A percentile compares a stretch with the other conserved stretches of the same genome.
phyloP scores from a whole-genome alignment of 2,113 vertebrate species.

The Rallus limicola region DNA sequence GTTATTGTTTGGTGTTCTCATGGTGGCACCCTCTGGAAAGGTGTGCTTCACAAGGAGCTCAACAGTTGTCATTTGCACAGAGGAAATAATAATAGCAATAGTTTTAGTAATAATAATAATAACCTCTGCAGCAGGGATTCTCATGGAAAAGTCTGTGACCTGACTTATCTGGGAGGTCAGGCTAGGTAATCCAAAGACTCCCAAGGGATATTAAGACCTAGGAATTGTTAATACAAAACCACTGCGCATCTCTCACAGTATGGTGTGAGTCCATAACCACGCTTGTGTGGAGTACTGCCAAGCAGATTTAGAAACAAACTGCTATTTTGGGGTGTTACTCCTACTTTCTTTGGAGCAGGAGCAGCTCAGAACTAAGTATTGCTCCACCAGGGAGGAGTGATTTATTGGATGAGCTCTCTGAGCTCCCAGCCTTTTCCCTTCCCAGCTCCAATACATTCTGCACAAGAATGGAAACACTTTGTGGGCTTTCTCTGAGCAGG shows the following conservation, averaged over 20 bases:
- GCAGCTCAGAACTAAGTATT: not conserved
- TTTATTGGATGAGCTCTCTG: not conserved
- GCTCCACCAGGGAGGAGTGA: not conserved
- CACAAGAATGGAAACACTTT: slow-evolving; percentile 27
- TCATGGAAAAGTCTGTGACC: not conserved
- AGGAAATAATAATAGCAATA: no score
- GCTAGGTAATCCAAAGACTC: not conserved
- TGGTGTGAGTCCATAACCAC: rapidly evolving
- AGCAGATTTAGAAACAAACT: not conserved
- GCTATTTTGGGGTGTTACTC: not conserved
- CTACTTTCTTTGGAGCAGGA: not conserved
- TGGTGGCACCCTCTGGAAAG: not conserved
- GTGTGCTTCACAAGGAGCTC: rapidly evolving
- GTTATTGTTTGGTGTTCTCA: not conserved
- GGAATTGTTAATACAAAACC: not conserved
- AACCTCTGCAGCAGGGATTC: not conserved
- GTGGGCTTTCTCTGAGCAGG: slow-evolving; percentile 41
- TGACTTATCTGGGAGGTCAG: not conserved
- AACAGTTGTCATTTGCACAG: not conserved
- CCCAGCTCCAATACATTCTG: not conserved
- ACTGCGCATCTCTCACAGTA: rapidly evolving
- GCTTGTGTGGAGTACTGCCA: not conserved
- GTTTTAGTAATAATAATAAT: no score
- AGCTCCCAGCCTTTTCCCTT: not conserved
- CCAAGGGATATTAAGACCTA: not conserved